A percentile compares a stretch with the other conserved stretches of the same genome.
Conservation (phyloP, 2,113 vertebrate species). For the Burhinus bistriatus region DNA sequence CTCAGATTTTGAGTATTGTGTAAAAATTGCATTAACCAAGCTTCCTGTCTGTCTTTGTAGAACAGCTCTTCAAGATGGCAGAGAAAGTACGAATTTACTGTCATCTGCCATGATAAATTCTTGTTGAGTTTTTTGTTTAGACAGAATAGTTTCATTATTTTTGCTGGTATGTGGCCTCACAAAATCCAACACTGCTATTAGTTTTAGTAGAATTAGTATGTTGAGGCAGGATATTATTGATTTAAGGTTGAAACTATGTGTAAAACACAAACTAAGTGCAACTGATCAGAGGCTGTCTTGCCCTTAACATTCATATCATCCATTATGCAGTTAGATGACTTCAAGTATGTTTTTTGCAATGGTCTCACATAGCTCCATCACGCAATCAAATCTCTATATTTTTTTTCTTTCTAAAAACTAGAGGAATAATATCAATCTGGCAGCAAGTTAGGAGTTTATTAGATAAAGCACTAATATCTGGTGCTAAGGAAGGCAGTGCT, state of each 20-base stretch:
- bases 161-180: not conserved
- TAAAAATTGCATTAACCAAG: not conserved
- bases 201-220: not conserved
- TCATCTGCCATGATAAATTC: not conserved
- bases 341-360: not conserved
- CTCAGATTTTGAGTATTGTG: not conserved
- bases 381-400: fast-evolving
- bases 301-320: not conserved
- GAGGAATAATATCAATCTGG: not conserved
- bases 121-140: not conserved
- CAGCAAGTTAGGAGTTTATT: not conserved
- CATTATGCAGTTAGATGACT: not conserved
- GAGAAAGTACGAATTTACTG: not conserved
- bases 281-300: not conserved
- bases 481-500: not conserved
- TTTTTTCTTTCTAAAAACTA: not conserved
- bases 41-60: not conserved
- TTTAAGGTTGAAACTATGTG: not conserved
- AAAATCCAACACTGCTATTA: not conserved
- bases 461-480: not conserved
- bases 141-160: not conserved
- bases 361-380: not conserved
- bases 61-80: not conserved
- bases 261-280: not conserved
- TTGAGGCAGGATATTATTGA: not conserved